Conservation (phyloP, 2,888 invertebrate species). For the Hydroisotoma schaefferi region DNA sequence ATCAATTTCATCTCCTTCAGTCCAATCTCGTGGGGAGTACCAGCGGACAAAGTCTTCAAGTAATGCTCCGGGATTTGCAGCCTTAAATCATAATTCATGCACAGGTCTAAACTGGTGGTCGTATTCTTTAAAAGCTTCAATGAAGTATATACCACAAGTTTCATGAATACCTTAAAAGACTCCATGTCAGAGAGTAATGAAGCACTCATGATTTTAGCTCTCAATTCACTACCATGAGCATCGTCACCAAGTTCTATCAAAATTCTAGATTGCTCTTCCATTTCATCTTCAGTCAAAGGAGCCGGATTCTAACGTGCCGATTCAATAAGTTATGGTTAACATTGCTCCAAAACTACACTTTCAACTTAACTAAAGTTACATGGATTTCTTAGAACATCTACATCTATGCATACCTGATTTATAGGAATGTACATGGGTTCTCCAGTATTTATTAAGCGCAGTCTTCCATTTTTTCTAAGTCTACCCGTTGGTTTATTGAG, state of each 20-base stretch:
- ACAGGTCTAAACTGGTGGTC: background rate
- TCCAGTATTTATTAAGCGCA: conserved; percentile 65
- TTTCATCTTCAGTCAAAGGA: conserved; percentile 94
- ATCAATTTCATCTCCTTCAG: conserved; percentile 60
- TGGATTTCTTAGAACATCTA: background rate
- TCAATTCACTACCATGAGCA: conserved; percentile 74
- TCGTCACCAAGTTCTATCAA: conserved; percentile 83
- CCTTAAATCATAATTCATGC: conserved; percentile 56
- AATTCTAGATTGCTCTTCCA: conserved; percentile 88
- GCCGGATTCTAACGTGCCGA: conserved; percentile 70
- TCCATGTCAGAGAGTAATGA: conserved; percentile 96
- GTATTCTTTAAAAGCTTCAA: too few relatives aligned
- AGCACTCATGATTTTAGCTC: conserved; percentile 92
- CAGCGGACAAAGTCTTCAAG: conserved; percentile 95
- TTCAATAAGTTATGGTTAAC: background rate
- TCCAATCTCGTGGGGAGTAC: conserved; percentile 97
- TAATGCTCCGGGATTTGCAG: conserved; percentile 88
- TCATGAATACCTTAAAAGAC: conserved; percentile 84
- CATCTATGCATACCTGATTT: conserved; percentile 58
- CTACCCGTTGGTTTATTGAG: conserved; percentile 69
- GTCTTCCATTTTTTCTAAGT: conserved; percentile 63
- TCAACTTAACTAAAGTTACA: background rate
- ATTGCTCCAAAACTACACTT: background rate
- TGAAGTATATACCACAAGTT: too few relatives aligned
- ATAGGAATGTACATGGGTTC: conserved; percentile 74